A percentile compares a stretch with the other conserved stretches of the same genome.
Conservation (phyloP, 1,140 invertebrate genomes). For the Babylonia areolata region DNA sequence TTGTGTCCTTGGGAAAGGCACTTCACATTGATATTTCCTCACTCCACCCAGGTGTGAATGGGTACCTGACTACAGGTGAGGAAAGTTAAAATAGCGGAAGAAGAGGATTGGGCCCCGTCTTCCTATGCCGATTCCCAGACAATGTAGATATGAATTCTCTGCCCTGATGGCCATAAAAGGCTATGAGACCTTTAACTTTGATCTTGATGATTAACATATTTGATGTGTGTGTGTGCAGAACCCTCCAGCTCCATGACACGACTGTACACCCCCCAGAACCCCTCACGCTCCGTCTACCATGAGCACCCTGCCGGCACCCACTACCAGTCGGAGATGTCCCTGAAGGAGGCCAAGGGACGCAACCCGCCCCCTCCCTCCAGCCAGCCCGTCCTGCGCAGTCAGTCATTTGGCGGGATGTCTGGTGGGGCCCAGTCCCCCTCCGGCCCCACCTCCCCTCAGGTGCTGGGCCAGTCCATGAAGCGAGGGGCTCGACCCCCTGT, state of each 20-base stretch:
- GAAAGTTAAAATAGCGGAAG: no score
- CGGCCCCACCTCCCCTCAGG: constrained; percentile 50
- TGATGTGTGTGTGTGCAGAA: constrained; percentile 33
- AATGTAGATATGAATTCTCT: no score
- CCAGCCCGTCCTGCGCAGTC: constrained; percentile 60
- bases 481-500: constrained; percentile 42
- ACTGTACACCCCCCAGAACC: constrained; percentile 30
- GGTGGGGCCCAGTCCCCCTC: constrained; percentile 37
- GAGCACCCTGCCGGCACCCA: background rate
- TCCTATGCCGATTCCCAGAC: no score
- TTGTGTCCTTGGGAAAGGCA: no score
- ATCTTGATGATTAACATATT: no score
- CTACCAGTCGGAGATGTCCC: constrained; percentile 28
- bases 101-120: no score
- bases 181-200: no score
- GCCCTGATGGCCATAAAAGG: no score
- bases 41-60: no score
- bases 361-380: background rate
- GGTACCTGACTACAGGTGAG: no score
- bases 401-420: constrained; percentile 69
- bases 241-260: constrained; percentile 42
- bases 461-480: constrained; percentile 65
- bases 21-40: no score
- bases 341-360: constrained; percentile 33
- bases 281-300: background rate